Base-by-base conservation (phyloP, 1,140 invertebrate genomes). In the Pseudomyrmex gracilis region DNA sequence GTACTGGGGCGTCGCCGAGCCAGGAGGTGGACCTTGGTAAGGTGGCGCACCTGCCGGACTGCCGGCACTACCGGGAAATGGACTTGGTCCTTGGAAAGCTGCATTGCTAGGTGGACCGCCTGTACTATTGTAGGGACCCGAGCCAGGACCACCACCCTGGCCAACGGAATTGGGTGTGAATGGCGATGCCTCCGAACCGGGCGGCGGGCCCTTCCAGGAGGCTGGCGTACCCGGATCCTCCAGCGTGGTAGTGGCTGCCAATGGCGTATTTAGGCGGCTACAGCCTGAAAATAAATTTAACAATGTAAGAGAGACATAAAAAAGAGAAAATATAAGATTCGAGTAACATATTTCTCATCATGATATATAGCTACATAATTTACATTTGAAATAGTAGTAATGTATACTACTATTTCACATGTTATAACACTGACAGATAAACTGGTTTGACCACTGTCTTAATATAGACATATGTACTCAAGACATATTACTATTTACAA, bases 1-100 rank as follows among this genome's bases (percentile, higher is more conserved):
- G 91, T 97, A 97, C 90, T 97, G 96, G 15, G 96, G 96, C 76
- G 96, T 97, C 74, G 95, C 96, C 34, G 96, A 97, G 55, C 96
- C 96, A 5, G 96, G 96, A 74, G 96, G 96, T 68, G 96, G 96
- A 87, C 95, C 96, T 90, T 96, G 96, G 91, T 96, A 96, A 53
- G 95, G 93, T 24, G 95, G 95, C 8, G 94, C 95, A 20, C 95
- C 95, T 34, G 96, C 95, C 66, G 96, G 96, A 90, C 96, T 96
- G 20, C 95, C 95, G 73, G 95, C 96, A 45, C 95, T 95, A 82
- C 95, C 96, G 58, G 96, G 96, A 85, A 96, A 96, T 8, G 95
- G 95, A 51, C 95, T 95, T 2, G 95, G 95, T 12, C 95, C 95
- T 91, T 96, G 95, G 88, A 95, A 96, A 71, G 95, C 91, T 0